Base-by-base conservation (phyloP, 2,113 vertebrate species). In the Cheirogaleus medius region DNA sequence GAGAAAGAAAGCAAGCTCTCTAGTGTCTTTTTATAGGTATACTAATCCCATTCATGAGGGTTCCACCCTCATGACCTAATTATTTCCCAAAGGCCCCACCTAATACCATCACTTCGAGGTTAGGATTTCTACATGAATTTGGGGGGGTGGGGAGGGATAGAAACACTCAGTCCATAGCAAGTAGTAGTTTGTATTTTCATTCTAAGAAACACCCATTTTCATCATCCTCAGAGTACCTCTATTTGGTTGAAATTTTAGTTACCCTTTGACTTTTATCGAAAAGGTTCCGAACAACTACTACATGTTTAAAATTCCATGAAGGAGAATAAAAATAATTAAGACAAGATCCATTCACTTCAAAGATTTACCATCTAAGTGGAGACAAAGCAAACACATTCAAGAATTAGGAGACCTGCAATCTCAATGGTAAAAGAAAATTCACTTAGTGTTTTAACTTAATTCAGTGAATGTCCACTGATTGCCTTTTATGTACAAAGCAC, bases 401-500 rank as follows among this genome's bases (percentile, higher is more conserved):
- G n/a, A 88, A 27, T 85, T 68, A 82, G 66, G 7, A 90, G 78
- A 77, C 9, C 32, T 68, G 17, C 21, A 42, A n/a, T 73, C 60
- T 89, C 34, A 83, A 23, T 34, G 64, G 21, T 69, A 84, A 90
- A 83, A n/a, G 44, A 74, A 44, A 93, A 93, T 91, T 77, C 27
- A 54, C 25, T 68, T 71, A 63, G 15, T 87, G 44, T 56, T 60
- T 90, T 73, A 63, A 90, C 9, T 92, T 73, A 90, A 84, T 54
- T 91, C 76, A 80, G 39, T 20, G 39, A 37, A 64, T 78, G 49
- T 74, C 37, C 64, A 27, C 12, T 78, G 14, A 91, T 44, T 68
- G 29, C n/a, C 34, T 71, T 91, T 95, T 94, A 60, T 76, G 15
- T 78, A 32, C 21, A 88, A 94, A 95, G 47, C 10, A 82, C 39